Evolutionary conservation across 2,797 vertebrate species (phyloP), one percentile per base, ranked within the genome.

Genomic region (Petrocephalus sullivani): DNA sequence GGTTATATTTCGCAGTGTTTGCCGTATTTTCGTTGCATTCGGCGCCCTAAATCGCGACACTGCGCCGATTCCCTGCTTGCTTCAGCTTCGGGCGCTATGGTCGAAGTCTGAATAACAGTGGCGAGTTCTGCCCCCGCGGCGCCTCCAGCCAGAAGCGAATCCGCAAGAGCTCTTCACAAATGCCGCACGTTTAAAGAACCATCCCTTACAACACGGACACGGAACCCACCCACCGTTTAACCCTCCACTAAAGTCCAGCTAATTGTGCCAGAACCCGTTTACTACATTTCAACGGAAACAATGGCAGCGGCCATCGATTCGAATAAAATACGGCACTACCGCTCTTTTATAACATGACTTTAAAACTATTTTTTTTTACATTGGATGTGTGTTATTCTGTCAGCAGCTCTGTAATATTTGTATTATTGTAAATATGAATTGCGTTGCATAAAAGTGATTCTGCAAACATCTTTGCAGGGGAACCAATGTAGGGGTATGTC

Each of bases 171-270:
- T 51, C 49, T 82, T 51, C 41, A 82, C 41, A 82, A 75, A 75
- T 75, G 33, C 75, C 46, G 75, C 41, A 81, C 19, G 75, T 78
- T 78, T 78, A 28, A 78, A 78, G 71, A 78, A 78, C 71, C 37
- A 37, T 46, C 46, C 33, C 75, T n/a, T 81, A 21, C 41, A 81
- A 49, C 75, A 81, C 49, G 75, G 75, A 81, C 49, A 49, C 49
- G 49, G 37, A 19, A 49, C 75, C 75, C 41, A 81, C 41, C 37
- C 75, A 81, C 75, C 41, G 75, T 81, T 81, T 81, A 81, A 81
- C 75, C 75, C 75, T n/a, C 41, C 19, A 81, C 41, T 81, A 81
- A 81, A 81, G 75, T 81, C 75, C 75, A 81, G 75, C 37, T 81
- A 81, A 81, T 81, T 81, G 75, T 49, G 75, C 6, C 75, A 49